phyloP scores from a whole-genome alignment of 2,888 invertebrate genomes.

The Machimus rusticus region DNA sequence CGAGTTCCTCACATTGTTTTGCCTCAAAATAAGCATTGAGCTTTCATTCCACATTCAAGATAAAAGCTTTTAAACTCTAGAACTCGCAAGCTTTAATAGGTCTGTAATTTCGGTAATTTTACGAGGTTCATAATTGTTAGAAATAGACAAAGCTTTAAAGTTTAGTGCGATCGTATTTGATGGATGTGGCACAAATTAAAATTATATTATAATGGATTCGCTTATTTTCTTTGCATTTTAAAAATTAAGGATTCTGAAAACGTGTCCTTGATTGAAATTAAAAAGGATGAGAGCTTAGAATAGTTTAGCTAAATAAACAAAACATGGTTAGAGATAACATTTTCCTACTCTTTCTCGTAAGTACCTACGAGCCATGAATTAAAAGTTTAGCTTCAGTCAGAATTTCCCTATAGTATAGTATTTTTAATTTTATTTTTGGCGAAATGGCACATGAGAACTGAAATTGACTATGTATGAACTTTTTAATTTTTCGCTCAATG shows the following conservation, averaged over 20 bases:
- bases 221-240: background rate
- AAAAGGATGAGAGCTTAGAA: background rate
- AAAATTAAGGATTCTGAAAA: background rate
- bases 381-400: too few relatives aligned
- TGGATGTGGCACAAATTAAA: background rate
- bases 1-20: background rate
- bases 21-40: background rate
- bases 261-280: background rate
- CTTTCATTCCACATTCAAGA: background rate
- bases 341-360: too few relatives aligned
- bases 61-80: background rate
- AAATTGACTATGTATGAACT: too few relatives aligned
- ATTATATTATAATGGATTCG: background rate
- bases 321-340: too few relatives aligned
- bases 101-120: background rate
- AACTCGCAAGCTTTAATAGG: background rate
- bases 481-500: too few relatives aligned
- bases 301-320: too few relatives aligned
- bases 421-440: too few relatives aligned
- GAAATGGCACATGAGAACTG: too few relatives aligned
- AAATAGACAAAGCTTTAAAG: background rate
- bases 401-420: too few relatives aligned
- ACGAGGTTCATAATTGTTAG: background rate
- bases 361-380: too few relatives aligned
- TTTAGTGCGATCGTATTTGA: background rate